Conservation (phyloP, 2,113 vertebrate species). For the Rhinoderma darwinii region DNA sequence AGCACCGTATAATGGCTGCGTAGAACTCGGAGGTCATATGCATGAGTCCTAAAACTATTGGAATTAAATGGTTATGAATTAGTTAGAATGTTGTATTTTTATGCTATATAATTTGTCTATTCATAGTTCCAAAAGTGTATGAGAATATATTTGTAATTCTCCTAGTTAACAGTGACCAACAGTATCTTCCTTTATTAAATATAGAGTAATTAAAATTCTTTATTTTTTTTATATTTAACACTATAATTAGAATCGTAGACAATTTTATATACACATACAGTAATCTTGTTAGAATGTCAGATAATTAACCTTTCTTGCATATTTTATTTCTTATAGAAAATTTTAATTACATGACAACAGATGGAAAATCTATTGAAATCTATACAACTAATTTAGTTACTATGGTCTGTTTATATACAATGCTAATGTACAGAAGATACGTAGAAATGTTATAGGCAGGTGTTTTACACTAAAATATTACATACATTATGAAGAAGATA, state of each 20-base stretch:
- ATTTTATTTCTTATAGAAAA: neutral
- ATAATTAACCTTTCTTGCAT: constrained; percentile 28
- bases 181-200: neutral
- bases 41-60: neutral
- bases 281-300: neutral
- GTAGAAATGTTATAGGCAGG: neutral
- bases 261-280: neutral
- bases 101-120: neutral
- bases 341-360: neutral
- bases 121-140: no score
- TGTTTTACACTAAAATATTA: no score
- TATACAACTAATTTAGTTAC: neutral
- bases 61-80: neutral
- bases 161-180: neutral
- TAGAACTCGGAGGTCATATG: no score
- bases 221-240: neutral
- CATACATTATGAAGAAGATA: no score
- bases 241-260: neutral
- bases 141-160: neutral
- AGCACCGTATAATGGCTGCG: no score
- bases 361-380: neutral
- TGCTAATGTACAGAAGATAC: neutral
- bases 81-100: neutral
- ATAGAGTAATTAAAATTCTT: constrained; percentile 4
- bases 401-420: neutral